phyloP scores from a whole-genome alignment of 2,797 vertebrate species.

The Scleropages formosus region DNA sequence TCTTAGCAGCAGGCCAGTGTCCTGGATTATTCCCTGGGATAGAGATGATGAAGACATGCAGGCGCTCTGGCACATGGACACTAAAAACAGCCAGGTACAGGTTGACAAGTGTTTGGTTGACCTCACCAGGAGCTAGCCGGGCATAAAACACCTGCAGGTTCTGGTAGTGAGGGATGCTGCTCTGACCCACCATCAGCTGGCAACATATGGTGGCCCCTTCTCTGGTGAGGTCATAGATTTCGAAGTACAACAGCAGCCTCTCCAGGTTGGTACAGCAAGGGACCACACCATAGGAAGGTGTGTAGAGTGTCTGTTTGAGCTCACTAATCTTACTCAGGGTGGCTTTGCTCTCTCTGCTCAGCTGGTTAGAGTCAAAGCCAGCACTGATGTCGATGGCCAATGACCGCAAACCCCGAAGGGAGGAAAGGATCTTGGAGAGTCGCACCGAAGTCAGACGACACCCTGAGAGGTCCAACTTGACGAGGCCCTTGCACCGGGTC shows the following conservation, averaged over 20 bases:
- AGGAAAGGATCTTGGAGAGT: conserved; percentile 85
- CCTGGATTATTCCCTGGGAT: conserved; percentile 84
- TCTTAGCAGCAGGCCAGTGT: conserved; percentile 75
- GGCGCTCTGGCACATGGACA: conserved; percentile 83
- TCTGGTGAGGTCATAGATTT: conserved; percentile 84
- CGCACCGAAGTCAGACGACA: conserved; percentile 83
- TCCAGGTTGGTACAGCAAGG: conserved; percentile 87
- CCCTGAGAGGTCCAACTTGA: conserved; percentile 83
- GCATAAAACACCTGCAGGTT: conserved; percentile 89
- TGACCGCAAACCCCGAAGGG: conserved; percentile 75
- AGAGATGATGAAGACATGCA: conserved; percentile 86
- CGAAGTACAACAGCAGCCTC: conserved; percentile 86
- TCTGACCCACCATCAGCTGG: conserved; percentile 94
- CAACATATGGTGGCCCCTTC: conserved; percentile 85
- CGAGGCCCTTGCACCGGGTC: conserved; percentile 78
- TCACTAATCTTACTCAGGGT: conserved; percentile 81
- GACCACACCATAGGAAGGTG: conserved; percentile 89
- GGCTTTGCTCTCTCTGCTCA: conserved; percentile 85
- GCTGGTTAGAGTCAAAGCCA: conserved; percentile 80
- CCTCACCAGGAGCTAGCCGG: conserved; percentile 87
- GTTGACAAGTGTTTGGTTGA: conserved; percentile 87
- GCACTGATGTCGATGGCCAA: conserved; percentile 85
- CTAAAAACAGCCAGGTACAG: conserved; percentile 93
- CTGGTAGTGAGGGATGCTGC: conserved; percentile 95
- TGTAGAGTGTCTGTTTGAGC: conserved; percentile 88